phyloP scores from a whole-genome alignment of 2,888 invertebrate species.

The Drosophila incognita region DNA sequence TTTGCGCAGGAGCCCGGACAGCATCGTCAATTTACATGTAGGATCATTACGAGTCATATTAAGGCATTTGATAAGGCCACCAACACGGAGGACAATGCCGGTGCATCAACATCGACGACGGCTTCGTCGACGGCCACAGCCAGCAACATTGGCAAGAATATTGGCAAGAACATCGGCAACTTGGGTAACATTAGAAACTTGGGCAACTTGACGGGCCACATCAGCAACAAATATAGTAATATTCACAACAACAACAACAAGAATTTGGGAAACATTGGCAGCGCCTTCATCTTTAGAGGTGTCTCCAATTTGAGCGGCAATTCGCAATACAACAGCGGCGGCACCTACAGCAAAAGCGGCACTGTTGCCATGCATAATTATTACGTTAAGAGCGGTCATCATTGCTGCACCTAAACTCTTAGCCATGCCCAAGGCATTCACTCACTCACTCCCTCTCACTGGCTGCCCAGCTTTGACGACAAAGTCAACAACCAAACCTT shows the following conservation, averaged over 20 bases:
- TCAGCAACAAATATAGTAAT: conserved; percentile 36
- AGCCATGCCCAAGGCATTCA: conserved; percentile 15
- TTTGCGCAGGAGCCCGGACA: conserved; percentile 80
- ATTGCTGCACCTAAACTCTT: conserved; percentile 83
- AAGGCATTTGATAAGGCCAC: conserved; percentile 73
- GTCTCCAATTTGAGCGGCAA: conserved; percentile 16
- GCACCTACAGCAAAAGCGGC: conserved; percentile 80
- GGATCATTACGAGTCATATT: conserved; percentile 80
- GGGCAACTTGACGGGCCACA: conserved; percentile 10
- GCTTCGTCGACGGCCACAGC: conserved; percentile 4
- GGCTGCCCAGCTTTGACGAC: conserved; percentile 21
- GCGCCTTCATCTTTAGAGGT: conserved; percentile 23
- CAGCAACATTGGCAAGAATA: conserved; percentile 3
- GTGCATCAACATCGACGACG: conserved; percentile 3
- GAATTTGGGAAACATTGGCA: conserved; percentile 16
- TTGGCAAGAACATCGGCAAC: conserved; percentile 4
- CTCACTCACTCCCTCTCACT: neutral
- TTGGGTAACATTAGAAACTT: conserved; percentile 15
- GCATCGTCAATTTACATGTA: conserved; percentile 84
- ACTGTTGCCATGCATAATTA: conserved; percentile 82
- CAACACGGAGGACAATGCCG: conserved; percentile 33
- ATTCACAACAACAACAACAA: conserved; percentile 18
- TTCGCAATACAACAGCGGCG: conserved; percentile 45
- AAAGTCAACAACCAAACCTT: conserved; percentile 22
- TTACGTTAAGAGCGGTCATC: conserved; percentile 84